Evolutionary conservation across 2,888 invertebrate species (phyloP).

Genomic region (Netelia inedita): DNA sequence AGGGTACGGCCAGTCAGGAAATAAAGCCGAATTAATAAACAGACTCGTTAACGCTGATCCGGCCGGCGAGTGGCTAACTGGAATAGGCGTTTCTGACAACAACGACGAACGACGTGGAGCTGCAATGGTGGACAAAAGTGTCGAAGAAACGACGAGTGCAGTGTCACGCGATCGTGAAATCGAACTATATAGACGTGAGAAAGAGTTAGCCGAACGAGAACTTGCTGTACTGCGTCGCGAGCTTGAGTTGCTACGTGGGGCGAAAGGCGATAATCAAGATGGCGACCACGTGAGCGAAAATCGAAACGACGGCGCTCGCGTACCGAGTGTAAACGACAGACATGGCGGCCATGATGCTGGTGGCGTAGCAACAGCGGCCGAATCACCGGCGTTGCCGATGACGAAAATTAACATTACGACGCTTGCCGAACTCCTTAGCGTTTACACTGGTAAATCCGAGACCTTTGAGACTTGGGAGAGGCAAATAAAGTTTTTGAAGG

Average conservation of each 20-base stretch:
- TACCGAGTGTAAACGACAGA: too few species aligned
- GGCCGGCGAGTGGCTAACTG: too few species aligned
- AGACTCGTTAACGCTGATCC: too few species aligned
- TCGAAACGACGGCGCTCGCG: background rate
- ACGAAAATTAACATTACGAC: conserved; percentile 9
- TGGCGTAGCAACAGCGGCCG: background rate
- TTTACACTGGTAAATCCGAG: conserved; percentile 18
- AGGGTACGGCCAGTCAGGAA: too few species aligned
- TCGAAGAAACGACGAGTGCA: too few species aligned
- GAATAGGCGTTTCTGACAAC: too few species aligned
- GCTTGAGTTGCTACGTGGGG: conserved; percentile 6
- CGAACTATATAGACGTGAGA: conserved; percentile 15
- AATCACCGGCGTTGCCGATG: background rate
- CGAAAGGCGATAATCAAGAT: background rate
- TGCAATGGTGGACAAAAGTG: too few species aligned
- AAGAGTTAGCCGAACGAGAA: conserved; percentile 31
- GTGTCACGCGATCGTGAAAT: conserved; percentile 4
- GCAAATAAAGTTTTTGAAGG: conserved; percentile 40
- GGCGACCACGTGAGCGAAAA: background rate
- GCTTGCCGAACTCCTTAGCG: conserved; percentile 16
- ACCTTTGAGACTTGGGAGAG: conserved; percentile 42
- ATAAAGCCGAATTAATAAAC: too few species aligned
- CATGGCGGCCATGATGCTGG: too few species aligned
- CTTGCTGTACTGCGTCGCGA: conserved; percentile 25
- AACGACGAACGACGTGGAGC: too few species aligned